phyloP scores from a whole-genome alignment of 92 coral and sea anemone species.

The Bergia puertoricense region DNA sequence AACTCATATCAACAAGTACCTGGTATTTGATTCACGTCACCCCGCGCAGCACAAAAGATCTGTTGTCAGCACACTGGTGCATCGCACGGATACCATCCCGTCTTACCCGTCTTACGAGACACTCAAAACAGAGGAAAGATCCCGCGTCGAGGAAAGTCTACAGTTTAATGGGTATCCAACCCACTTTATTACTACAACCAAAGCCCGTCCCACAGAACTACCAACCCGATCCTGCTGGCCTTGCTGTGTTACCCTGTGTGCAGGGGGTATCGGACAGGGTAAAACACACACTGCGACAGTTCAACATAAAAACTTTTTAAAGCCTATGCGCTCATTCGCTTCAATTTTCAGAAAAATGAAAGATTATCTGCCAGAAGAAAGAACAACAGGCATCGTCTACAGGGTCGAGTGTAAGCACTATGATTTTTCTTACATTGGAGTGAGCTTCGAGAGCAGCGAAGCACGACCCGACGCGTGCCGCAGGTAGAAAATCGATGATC shows the following conservation, averaged over 20 bases:
- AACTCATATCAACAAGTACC: slow-evolving; percentile 23
- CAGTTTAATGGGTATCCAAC: not conserved
- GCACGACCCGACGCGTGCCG: too few relatives aligned
- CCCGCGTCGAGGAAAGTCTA: not conserved
- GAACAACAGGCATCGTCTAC: too few relatives aligned
- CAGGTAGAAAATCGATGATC: too few relatives aligned
- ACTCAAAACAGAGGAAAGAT: not conserved
- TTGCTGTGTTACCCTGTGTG: not conserved
- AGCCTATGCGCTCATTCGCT: not conserved
- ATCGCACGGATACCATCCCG: not conserved
- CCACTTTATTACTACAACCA: not conserved
- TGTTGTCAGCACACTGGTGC: not conserved
- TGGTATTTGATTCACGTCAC: slow-evolving; percentile 41
- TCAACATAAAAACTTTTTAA: not conserved
- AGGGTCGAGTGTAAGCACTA: too few relatives aligned
- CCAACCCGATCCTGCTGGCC: not conserved
- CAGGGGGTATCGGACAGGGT: not conserved
- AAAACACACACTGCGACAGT: not conserved
- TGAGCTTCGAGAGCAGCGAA: too few relatives aligned
- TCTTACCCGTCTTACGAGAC: not conserved
- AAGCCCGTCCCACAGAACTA: not conserved
- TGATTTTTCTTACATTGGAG: too few relatives aligned
- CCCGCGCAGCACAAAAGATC: slow-evolving; percentile 28
- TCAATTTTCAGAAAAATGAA: too few relatives aligned
- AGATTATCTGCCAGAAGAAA: too few relatives aligned